Percentiles rank a stretch among this genome's conserved stretches.
Conservation (phyloP, 2,113 vertebrate species). For the Amia ocellicauda region DNA sequence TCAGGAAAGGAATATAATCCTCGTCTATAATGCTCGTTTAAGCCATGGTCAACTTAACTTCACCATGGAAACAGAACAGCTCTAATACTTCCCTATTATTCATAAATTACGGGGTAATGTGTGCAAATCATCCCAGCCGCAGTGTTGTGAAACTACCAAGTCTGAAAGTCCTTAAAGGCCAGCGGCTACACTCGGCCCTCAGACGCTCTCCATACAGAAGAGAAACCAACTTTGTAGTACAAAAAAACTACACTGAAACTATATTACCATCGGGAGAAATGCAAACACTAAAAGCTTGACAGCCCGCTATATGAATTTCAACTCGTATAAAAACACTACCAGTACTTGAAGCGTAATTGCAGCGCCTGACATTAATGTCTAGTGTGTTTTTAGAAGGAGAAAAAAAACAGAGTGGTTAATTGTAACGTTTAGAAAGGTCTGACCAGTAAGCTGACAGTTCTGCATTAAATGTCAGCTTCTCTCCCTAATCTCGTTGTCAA, state of each 20-base stretch:
- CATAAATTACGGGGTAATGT: constrained; percentile 20
- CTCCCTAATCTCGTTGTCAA: constrained; percentile 36
- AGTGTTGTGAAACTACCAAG: constrained; percentile 24
- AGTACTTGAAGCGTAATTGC: constrained; percentile 17
- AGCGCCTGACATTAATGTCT: constrained; percentile 14
- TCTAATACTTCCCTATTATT: constrained; percentile 30
- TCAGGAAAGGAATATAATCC: constrained; percentile 50
- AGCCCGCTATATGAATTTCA: constrained; percentile 20
- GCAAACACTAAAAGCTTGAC: background rate
- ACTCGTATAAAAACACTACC: background rate
- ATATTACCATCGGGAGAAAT: too few relatives aligned
- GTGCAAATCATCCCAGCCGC: background rate
- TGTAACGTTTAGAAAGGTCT: constrained; percentile 54
- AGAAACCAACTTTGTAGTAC: background rate
- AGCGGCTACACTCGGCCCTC: background rate
- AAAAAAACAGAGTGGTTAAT: constrained; percentile 42
- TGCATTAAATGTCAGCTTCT: constrained; percentile 50
- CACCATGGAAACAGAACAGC: constrained; percentile 59
- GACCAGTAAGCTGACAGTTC: constrained; percentile 46
- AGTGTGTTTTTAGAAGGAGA: constrained; percentile 33
- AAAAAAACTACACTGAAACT: constrained; percentile 6
- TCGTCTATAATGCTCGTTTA: constrained; percentile 44
- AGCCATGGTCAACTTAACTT: constrained; percentile 44
- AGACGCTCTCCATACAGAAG: background rate
- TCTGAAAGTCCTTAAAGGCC: constrained; percentile 16